These are phyloP conservation scores for Pandemis heparana DNA, from an alignment of 2,888 invertebrate genomes.

Conservation along the genomic window DNA sequence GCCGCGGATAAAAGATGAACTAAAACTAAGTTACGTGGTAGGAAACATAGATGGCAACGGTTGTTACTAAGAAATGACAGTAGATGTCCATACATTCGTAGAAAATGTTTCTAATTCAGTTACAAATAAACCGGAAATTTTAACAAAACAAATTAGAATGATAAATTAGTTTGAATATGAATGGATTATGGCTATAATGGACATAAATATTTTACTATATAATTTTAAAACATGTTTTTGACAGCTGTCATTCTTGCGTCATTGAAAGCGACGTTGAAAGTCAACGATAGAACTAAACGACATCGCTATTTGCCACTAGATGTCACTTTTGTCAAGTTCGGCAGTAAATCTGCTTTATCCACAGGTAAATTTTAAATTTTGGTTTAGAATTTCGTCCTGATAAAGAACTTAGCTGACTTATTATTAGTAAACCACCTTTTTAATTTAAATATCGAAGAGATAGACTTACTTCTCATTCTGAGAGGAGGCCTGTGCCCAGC, in stretches of 20 bases:
- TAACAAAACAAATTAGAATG: background rate
- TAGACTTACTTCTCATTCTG: too few species aligned
- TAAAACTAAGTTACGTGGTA: slow-evolving; percentile 51
- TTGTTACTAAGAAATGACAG: background rate
- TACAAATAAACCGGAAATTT: background rate
- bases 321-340: slow-evolving; percentile 12
- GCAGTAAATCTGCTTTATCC: slow-evolving; percentile 21
- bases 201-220: background rate
- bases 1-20: slow-evolving; percentile 71
- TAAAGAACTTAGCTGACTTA: too few species aligned
- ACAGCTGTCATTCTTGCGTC: slow-evolving; percentile 8
- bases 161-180: too few species aligned
- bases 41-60: slow-evolving; percentile 56
- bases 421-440: too few species aligned
- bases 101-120: background rate
- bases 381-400: background rate
- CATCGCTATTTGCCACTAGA: background rate
- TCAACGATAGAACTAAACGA: background rate
- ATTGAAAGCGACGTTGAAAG: background rate
- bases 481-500: too few species aligned
- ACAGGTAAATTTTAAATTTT: slow-evolving; percentile 20
- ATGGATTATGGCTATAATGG: background rate
- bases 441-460: too few species aligned
- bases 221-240: background rate
- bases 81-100: slow-evolving; percentile 10